Conservation (phyloP, 2,113 vertebrate genomes). For the Callocephalon fimbriatum region DNA sequence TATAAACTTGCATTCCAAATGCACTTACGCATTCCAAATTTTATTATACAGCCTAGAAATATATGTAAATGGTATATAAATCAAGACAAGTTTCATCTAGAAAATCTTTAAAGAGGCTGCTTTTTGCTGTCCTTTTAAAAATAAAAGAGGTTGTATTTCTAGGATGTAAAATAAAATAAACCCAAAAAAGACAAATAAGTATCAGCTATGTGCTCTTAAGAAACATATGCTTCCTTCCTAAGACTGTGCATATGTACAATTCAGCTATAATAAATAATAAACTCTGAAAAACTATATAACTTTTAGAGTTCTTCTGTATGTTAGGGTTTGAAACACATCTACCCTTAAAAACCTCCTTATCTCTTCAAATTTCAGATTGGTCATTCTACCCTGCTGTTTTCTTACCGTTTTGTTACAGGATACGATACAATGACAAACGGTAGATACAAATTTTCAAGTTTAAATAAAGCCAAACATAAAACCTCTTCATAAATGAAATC, state of each 20-base stretch:
- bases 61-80: not conserved
- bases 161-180: not conserved
- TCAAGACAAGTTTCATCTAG: not conserved
- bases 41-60: not conserved
- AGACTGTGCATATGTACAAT: not conserved
- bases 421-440: not conserved
- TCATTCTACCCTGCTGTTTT: not conserved
- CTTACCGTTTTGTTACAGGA: not conserved
- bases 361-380: not conserved
- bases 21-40: fast-evolving
- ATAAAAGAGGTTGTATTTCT: not conserved
- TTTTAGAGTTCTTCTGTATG: not conserved
- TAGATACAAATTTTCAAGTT: not conserved
- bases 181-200: not conserved
- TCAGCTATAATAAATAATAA: not conserved
- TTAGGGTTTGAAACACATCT: not conserved
- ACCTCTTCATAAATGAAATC: not conserved
- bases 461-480: not conserved
- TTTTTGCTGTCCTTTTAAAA: not conserved
- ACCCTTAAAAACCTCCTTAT: not conserved
- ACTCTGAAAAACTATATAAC: not conserved
- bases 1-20: not conserved
- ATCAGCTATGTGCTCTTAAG: not conserved
- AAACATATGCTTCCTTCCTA: not conserved
- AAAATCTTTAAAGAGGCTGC: not conserved